phyloP scores from a whole-genome alignment of 1,140 invertebrate species.

The Leptinotarsa defecta region DNA sequence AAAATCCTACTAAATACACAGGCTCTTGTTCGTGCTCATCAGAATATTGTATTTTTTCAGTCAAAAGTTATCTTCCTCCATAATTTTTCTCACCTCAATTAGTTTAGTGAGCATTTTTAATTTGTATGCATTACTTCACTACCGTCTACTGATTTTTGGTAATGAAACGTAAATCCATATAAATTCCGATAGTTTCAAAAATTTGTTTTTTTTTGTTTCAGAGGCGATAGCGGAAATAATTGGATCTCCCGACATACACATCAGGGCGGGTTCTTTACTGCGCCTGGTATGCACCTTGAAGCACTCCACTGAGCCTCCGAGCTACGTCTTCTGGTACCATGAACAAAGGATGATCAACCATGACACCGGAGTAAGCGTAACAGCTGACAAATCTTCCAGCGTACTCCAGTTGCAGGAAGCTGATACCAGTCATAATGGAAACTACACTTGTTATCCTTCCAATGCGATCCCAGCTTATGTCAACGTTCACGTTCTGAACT shows the following conservation, averaged over 20 bases:
- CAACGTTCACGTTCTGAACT: conserved; percentile 68
- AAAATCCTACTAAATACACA: too few species aligned
- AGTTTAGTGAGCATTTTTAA: too few species aligned
- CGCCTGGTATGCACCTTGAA: conserved; percentile 72
- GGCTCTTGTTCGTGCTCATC: too few species aligned
- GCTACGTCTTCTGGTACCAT: conserved; percentile 81
- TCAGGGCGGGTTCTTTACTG: conserved; percentile 74
- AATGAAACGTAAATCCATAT: too few species aligned
- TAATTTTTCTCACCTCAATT: too few species aligned
- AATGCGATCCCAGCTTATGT: conserved; percentile 69
- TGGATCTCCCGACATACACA: conserved; percentile 75
- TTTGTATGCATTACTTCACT: too few species aligned
- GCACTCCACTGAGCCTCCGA: conserved; percentile 71
- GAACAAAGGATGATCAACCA: conserved; percentile 75
- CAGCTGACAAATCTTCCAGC: conserved; percentile 57
- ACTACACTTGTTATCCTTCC: conserved; percentile 71
- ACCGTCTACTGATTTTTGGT: too few species aligned
- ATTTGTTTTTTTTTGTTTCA: conserved; percentile 46
- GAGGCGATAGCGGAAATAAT: conserved; percentile 76
- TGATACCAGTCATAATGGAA: conserved; percentile 63
- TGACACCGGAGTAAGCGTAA: conserved; percentile 60
- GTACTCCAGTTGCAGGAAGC: conserved; percentile 63
- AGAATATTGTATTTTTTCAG: too few species aligned
- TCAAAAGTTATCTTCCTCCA: too few species aligned
- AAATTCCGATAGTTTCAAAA: too few species aligned